A percentile compares a stretch with the other conserved stretches of the same genome.
Evolutionary conservation across 92 coral and sea anemone genomes (phyloP).

Genomic region (Meandrina meandrites): DNA sequence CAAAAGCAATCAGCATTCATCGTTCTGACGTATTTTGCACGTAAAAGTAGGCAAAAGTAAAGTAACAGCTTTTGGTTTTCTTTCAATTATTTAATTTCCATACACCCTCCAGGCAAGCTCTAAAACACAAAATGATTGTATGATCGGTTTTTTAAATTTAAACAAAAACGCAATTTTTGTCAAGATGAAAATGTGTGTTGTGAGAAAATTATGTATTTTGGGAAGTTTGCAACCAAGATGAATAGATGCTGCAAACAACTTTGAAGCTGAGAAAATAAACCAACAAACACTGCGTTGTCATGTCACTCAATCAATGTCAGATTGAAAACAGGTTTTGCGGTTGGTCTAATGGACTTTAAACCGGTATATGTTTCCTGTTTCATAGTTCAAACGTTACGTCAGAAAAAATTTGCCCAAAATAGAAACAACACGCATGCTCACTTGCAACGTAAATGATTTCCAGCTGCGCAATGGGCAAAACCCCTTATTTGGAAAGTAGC

Average conservation of each 20-base stretch:
- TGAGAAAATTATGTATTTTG: background rate
- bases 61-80: background rate
- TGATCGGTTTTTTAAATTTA: background rate
- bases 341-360: conserved; percentile 8
- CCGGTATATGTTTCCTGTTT: background rate
- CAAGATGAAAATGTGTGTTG: background rate
- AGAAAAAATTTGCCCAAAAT: conserved; percentile 19
- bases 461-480: conserved; percentile 9
- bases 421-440: conserved; percentile 31
- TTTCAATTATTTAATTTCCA: background rate
- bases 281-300: background rate
- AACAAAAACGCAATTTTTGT: background rate
- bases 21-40: background rate
- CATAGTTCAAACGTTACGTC: conserved; percentile 5
- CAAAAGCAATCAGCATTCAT: background rate
- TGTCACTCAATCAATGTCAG: background rate
- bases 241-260: background rate
- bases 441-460: background rate
- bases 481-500: conserved; percentile 26
- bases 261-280: background rate
- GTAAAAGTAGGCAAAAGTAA: background rate
- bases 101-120: background rate
- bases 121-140: background rate
- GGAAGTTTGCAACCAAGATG: background rate
- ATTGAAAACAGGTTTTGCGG: conserved; percentile 10